phyloP scores from a whole-genome alignment of 2,888 invertebrate species.

The Lapara coniferarum region DNA sequence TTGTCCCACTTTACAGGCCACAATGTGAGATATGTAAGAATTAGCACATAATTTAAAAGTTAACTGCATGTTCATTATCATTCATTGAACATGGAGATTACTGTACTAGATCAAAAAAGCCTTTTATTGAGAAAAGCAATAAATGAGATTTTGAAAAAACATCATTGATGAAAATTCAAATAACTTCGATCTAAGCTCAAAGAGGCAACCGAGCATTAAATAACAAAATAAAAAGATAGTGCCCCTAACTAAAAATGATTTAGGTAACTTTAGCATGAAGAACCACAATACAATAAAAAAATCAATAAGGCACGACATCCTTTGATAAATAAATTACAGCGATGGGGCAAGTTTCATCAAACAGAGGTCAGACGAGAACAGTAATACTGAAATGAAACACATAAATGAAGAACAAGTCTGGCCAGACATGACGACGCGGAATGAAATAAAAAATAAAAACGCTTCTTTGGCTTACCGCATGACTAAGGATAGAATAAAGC shows the following conservation, averaged over 20 bases:
- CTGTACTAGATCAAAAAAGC: not conserved
- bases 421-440: conserved; percentile 1
- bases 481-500: conserved; percentile 4
- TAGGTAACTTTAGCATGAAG: not conserved
- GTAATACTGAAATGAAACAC: conserved; percentile 3
- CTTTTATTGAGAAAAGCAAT: not conserved
- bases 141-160: no score
- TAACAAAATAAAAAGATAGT: not conserved
- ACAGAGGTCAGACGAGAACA: conserved; percentile 13
- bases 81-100: not conserved
- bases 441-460: conserved; percentile 6
- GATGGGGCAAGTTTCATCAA: conserved; percentile 6
- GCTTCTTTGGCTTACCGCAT: not conserved
- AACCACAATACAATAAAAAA: not conserved
- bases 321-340: conserved; percentile 4
- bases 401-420: conserved; percentile 7
- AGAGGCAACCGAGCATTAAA: not conserved
- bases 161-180: no score
- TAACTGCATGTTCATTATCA: not conserved
- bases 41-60: conserved; percentile 5
- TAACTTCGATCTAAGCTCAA: no score
- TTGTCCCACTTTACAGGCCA: not conserved
- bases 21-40: not conserved
- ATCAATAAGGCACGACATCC: not conserved
- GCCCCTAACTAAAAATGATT: not conserved